Base-by-base conservation (phyloP, 1,140 invertebrate genomes). In the Sarcophaga peregrina region DNA sequence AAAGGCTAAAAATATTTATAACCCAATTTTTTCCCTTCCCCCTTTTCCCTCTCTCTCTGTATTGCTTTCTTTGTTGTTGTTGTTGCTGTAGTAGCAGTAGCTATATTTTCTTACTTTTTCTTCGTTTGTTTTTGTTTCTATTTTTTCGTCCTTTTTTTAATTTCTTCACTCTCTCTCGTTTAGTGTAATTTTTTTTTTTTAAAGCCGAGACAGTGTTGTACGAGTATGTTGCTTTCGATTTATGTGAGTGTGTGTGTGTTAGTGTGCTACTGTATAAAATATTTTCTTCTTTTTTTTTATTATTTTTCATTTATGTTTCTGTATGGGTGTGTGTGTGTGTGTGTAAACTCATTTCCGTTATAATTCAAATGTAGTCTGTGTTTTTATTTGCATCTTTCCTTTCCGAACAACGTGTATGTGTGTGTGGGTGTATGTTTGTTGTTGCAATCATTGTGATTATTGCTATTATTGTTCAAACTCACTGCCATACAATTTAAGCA, bases 301-400 rank as follows among this genome's bases (percentile, higher is more conserved):
- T n/a, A 47, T 13, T 47, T 8, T 5, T 45, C 75, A 20, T 15
- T 47, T 76, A n/a, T 4, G 6, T 48, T 13, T 10, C n/a, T 47
- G 47, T 78, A 20, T 68, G 58, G n/a, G 10, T 54, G 52, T 54
- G 54, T 75, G 13, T 75, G 45, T 78, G 75, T 78, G 48, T 78
- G 75, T 78, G 75, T 78, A 47, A 78, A 78, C 75, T 78, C 75
- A 78, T 78, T 78, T 78, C 75, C 75, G 75, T 78, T 78, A 78
- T 78, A 78, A 78, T 78, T 78, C 75, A 78, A 78, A 78, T 47
- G 46, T 47, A 78, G 75, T n/a, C 75, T 78, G 47, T 52, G 75
- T 68, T 68, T 68, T 68, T 68, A 68, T 68, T 68, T 68, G 62
- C 62, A 68, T 68, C 62, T 68, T 17, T 68, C n/a, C 25, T 37